These are phyloP conservation scores for Euproctis similis DNA, from an alignment of 2,888 invertebrate genomes.

Conservation along the genomic window DNA sequence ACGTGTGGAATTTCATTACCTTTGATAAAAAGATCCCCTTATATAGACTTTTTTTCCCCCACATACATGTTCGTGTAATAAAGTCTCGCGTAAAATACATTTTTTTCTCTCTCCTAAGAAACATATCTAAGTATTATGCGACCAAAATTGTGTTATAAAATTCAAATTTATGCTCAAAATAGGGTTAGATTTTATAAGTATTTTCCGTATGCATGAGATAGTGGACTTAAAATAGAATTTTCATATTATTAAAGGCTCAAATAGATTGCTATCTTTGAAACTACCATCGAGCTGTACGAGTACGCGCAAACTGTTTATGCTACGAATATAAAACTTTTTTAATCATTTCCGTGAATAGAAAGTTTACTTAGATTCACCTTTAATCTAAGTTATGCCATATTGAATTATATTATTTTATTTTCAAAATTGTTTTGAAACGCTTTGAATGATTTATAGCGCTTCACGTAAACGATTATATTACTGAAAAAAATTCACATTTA, in stretches of 20 bases:
- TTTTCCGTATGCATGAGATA: conserved; percentile 14
- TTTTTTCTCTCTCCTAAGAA: conserved; percentile 15
- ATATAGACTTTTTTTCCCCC: conserved; percentile 17
- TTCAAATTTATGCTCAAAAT: conserved; percentile 12
- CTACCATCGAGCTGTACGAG: neutral
- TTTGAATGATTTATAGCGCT: too few relatives aligned
- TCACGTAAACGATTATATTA: too few relatives aligned
- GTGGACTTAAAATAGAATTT: conserved; percentile 14
- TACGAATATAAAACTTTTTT: conserved; percentile 1
- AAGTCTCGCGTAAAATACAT: conserved; percentile 12
- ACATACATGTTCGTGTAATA: conserved; percentile 13
- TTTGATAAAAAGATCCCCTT: conserved; percentile 20
- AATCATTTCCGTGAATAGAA: conserved; percentile 1
- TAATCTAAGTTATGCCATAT: too few relatives aligned
- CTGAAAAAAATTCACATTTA: too few relatives aligned
- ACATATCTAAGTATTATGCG: conserved; percentile 2
- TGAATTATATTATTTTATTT: too few relatives aligned
- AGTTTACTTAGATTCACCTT: too few relatives aligned
- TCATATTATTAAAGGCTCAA: conserved; percentile 6
- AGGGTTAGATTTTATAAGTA: conserved; percentile 17
- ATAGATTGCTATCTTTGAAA: conserved; percentile 3
- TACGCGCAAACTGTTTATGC: neutral
- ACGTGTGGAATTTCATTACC: conserved; percentile 36
- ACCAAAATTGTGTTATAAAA: conserved; percentile 10
- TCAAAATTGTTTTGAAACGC: too few relatives aligned